phyloP scores from a whole-genome alignment of 2,797 vertebrate genomes.

The Pygocentrus nattereri region DNA sequence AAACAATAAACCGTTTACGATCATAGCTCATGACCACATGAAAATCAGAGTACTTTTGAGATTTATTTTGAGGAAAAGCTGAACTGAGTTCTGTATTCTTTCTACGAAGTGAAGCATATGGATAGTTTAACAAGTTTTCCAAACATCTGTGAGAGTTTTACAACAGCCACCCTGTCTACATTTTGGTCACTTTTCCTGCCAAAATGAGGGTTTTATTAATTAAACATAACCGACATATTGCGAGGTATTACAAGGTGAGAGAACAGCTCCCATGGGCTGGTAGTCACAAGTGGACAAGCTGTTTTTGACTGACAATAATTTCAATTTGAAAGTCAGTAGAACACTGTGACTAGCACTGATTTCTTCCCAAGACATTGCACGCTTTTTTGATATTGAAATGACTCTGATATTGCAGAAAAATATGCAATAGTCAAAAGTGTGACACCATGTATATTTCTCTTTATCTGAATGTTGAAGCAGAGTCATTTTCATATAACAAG shows the following conservation, averaged over 20 bases:
- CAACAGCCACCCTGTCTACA: not conserved
- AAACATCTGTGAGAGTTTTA: not conserved
- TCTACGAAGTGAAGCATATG: not conserved
- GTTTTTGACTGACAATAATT: constrained; percentile 11
- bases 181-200: not conserved
- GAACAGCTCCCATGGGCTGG: not conserved
- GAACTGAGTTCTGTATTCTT: not conserved
- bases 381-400: constrained; percentile 13
- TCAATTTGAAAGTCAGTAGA: constrained; percentile 16
- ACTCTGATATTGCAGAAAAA: constrained; percentile 29
- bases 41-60: not conserved
- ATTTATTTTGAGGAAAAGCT: not conserved
- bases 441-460: not conserved
- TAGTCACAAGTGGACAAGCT: constrained; percentile 13
- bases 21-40: not conserved
- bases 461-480: not conserved
- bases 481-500: not conserved
- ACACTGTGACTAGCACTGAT: not conserved
- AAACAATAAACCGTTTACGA: not conserved
- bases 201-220: not conserved
- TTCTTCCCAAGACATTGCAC: not conserved
- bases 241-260: not conserved
- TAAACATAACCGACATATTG: not conserved
- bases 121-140: not conserved
- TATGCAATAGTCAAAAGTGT: constrained; percentile 22